Evolutionary conservation across 1,140 invertebrate species (phyloP).

Genomic region (Coptotermes formosanus): DNA sequence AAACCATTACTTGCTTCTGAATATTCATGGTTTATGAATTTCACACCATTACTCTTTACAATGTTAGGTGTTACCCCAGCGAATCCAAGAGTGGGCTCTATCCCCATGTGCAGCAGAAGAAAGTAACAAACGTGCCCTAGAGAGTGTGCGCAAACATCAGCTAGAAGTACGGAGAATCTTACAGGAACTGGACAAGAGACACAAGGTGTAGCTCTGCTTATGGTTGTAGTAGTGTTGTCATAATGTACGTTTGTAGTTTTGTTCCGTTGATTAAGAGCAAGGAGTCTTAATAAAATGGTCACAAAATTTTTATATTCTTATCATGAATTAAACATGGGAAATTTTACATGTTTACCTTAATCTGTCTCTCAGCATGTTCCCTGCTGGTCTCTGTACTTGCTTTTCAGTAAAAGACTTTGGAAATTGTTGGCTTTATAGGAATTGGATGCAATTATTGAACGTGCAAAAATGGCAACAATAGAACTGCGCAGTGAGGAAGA

Average conservation of each 20-base stretch:
- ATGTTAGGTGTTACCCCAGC: conserved; percentile 73
- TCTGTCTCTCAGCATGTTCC: too few species aligned
- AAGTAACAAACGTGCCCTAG: conserved; percentile 77
- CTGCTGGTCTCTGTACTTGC: too few species aligned
- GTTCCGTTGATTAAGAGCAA: too few species aligned
- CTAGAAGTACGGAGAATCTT: conserved; percentile 71
- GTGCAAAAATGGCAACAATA: conserved; percentile 67
- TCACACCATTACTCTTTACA: neutral
- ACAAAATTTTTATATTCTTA: too few species aligned
- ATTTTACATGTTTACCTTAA: too few species aligned
- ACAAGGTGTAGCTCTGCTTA: conserved; percentile 45
- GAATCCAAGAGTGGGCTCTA: conserved; percentile 94
- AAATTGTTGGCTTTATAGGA: conserved; percentile 48
- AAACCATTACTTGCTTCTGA: too few species aligned
- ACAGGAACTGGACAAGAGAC: conserved; percentile 73
- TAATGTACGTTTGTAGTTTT: too few species aligned
- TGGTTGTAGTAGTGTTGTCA: neutral
- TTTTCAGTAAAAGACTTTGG: too few species aligned
- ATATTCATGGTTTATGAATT: too few species aligned
- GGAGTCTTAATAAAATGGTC: too few species aligned
- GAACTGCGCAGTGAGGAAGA: conserved; percentile 63
- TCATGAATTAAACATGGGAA: too few species aligned
- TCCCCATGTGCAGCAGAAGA: conserved; percentile 86
- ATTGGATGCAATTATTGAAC: conserved; percentile 78
- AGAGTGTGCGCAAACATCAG: conserved; percentile 77